Evolutionary conservation across 2,888 invertebrate species (phyloP), one percentile per base, ranked within the genome.

Genomic region (Cyrtodaria siliqua): DNA sequence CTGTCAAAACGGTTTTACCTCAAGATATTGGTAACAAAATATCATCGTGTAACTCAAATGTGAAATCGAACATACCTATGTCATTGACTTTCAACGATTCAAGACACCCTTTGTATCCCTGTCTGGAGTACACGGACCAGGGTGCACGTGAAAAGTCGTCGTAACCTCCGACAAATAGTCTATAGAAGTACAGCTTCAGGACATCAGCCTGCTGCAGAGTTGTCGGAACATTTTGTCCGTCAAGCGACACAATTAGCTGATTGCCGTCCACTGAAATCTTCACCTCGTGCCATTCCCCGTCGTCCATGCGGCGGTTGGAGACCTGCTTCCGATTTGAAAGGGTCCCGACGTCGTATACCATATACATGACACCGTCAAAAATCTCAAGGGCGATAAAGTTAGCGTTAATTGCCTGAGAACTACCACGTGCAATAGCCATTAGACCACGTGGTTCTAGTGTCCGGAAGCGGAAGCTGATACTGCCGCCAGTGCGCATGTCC

Each of bases 61-160:
- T n/a, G n/a, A n/a, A n/a, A n/a, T n/a, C n/a, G 3, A 33, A 59
- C 72, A 52, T 69, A 78, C 81, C 74, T 18, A 62, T 62, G 29
- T 44, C 62, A 27, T 75, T 72, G 12, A 92, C 78, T 61, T 85
- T 71, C n/a, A 92, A 64, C 23, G 90, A 87, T 76, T 86, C 86
- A 14, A 93, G 59, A 62, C 93, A 93, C 0, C 93, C 93, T 24
- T 86, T 81, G 74, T 88, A 92, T 16, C 88, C 85, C 9, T 87
- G 71, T 9, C 89, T 61, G 3, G 90, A 87, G 87, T 90, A 92
- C 6, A 92, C 66, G 27, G 89, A 79, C 92, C 92, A 92, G 1
- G 92, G 92, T 23, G 90, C 64, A 8, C 60, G 55, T 6, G 55
- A n/a, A 42, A 64, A 79, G n/a, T 79, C 66, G 44, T 75, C 71